phyloP scores from a whole-genome alignment of 2,888 invertebrate species.

The Zygogramma bicolorata region DNA sequence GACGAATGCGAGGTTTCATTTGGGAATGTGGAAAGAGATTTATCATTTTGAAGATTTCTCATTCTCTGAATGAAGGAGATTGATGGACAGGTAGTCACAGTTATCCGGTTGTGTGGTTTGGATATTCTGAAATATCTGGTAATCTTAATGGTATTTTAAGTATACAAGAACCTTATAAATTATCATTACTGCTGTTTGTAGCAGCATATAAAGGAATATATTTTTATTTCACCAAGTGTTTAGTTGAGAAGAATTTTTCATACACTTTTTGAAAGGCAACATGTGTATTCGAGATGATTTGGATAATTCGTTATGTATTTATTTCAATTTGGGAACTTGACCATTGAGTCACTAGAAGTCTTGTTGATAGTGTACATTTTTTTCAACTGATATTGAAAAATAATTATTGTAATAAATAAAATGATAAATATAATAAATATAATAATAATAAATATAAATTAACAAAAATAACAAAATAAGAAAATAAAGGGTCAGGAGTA shows the following conservation, averaged over 20 bases:
- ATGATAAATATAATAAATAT: too few species aligned
- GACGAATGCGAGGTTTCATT: conserved; percentile 46
- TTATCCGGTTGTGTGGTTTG: conserved; percentile 42
- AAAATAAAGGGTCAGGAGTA: too few species aligned
- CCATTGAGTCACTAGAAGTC: too few species aligned
- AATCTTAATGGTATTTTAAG: conserved; percentile 40
- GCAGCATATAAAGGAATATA: too few species aligned
- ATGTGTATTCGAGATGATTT: too few species aligned
- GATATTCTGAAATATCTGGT: conserved; percentile 43
- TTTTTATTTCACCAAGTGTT: neutral
- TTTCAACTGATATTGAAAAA: too few species aligned
- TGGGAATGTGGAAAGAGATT: conserved; percentile 53
- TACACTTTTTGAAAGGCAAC: neutral
- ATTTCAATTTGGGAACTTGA: too few species aligned
- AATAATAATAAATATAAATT: too few species aligned
- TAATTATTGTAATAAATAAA: too few species aligned
- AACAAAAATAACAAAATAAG: too few species aligned
- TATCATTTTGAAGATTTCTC: conserved; percentile 42
- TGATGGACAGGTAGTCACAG: conserved; percentile 50
- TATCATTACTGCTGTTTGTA: conserved; percentile 6
- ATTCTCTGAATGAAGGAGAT: conserved; percentile 53
- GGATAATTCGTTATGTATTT: too few species aligned
- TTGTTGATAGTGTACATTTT: too few species aligned
- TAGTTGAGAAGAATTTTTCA: neutral
- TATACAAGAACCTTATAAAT: conserved; percentile 23